Conservation (phyloP, 2,113 vertebrate species). For the mouse (Mus musculus) region DNA sequence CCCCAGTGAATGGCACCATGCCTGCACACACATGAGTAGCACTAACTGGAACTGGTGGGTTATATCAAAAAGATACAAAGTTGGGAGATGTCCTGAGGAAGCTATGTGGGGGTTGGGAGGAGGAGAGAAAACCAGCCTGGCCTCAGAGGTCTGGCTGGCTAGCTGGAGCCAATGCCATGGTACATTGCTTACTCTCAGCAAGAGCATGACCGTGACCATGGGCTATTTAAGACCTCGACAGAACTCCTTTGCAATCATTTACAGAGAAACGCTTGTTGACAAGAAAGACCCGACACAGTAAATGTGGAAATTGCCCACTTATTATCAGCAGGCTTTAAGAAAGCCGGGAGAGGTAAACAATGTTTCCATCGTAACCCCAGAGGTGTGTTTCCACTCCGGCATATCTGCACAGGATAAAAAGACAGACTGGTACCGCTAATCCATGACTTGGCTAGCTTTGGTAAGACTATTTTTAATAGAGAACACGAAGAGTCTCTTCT, state of each 20-base stretch:
- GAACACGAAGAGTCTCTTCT: background rate
- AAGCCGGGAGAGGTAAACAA: slow-evolving; percentile 23
- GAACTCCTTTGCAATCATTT: background rate
- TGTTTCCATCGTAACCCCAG: slow-evolving; percentile 8
- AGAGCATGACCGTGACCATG: background rate
- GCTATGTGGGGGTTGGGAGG: background rate
- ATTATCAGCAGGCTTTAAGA: slow-evolving; percentile 36
- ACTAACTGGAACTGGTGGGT: background rate
- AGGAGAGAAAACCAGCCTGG: background rate
- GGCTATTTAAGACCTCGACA: background rate
- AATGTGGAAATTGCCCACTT: slow-evolving; percentile 41
- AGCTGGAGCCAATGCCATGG: background rate
- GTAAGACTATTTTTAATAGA: background rate
- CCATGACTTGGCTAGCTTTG: background rate
- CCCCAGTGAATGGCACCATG: background rate
- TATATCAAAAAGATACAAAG: background rate
- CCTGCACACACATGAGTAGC: background rate
- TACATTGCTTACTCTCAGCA: background rate
- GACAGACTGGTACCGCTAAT: background rate
- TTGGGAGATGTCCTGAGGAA: background rate
- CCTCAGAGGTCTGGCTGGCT: background rate
- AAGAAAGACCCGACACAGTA: background rate
- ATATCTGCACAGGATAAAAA: slow-evolving; percentile 40
- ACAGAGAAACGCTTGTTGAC: background rate
- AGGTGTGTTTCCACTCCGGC: slow-evolving; percentile 58